A percentile compares a stretch with the other conserved stretches of the same genome.
phyloP scores from a whole-genome alignment of 2,888 invertebrate genomes.

The Stenolophus ochropezus region DNA sequence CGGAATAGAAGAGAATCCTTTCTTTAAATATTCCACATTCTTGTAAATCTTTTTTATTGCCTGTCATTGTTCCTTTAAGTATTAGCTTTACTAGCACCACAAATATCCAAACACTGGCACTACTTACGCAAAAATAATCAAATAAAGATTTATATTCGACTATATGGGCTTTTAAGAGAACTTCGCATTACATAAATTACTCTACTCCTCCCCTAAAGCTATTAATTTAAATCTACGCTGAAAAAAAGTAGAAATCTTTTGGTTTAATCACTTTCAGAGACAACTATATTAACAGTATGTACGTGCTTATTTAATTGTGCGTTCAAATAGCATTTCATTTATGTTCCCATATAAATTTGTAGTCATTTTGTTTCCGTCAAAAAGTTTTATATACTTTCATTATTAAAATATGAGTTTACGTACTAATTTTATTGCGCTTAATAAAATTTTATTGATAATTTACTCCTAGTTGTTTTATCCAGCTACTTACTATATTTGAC shows the following conservation, averaged over 20 bases:
- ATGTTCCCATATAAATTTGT: too few species aligned
- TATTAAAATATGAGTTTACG: too few species aligned
- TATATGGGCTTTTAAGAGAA: conserved; percentile 24
- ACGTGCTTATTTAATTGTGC: background rate
- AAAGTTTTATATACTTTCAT: too few species aligned
- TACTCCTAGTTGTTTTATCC: too few species aligned
- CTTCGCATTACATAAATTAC: conserved; percentile 24
- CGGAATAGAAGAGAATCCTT: conserved; percentile 41
- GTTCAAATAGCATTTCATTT: too few species aligned
- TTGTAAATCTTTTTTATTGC: conserved; percentile 48
- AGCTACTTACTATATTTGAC: too few species aligned
- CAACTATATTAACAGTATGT: background rate
- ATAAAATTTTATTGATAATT: too few species aligned
- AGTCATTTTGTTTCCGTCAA: too few species aligned
- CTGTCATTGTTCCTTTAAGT: conserved; percentile 34
- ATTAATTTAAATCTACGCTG: conserved; percentile 24
- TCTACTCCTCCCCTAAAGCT: conserved; percentile 11
- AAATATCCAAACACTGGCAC: background rate
- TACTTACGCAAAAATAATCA: conserved; percentile 17
- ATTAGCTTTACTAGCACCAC: conserved; percentile 25
- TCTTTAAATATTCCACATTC: conserved; percentile 39
- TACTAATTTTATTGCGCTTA: too few species aligned
- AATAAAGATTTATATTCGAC: conserved; percentile 9
- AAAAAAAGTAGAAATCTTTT: background rate
- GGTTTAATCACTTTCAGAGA: background rate